Base-by-base conservation (phyloP, 2,797 vertebrate species). In the Crypturellus tataupa region DNA sequence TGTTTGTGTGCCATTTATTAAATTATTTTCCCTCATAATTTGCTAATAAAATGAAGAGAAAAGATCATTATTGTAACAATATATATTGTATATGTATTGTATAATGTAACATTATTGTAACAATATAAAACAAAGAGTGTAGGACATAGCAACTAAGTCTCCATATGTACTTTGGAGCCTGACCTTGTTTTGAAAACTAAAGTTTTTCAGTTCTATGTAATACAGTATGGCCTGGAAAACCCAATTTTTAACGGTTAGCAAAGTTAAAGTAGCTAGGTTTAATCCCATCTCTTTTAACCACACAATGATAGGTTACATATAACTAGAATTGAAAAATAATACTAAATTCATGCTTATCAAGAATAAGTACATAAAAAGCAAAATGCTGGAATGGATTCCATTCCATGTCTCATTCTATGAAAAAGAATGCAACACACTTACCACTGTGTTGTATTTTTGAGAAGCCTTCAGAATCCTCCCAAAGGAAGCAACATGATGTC, bases 401-500 rank as follows among this genome's bases (percentile, higher is more conserved):
- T 63, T 73, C 23, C 18, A 33, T 7, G 9, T 40, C 12, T 72
- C 19, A 23, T 17, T n/a, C n/a, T n/a, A n/a, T n/a, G n/a, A n/a
- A n/a, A n/a, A n/a, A n/a, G n/a, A n/a, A n/a, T n/a, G n/a, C n/a
- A n/a, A n/a, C n/a, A n/a, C n/a, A n/a, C 96, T 95, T 68, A 97
- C 95, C 94, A 86, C 91, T 51, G 19, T 33, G n/a, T 13, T 1
- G 14, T 37, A 49, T 63, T 79, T 95, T 88, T 85, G 51, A 59
- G 70, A 85, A n/a, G 55, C 37, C 42, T 94, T 94, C 79, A 76
- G 55, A 85, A 73, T 55, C 80, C 42, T 58, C 79, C 69, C 84
- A 19, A 3, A 55, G 59, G 65, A 96, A 44, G 47, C 71, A 59
- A 37, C 73, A 89, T 71, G 63, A 71, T 25, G n/a, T 53, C 85